Conservation (phyloP, 2,797 vertebrate species). For the Onychomys leucogaster region DNA sequence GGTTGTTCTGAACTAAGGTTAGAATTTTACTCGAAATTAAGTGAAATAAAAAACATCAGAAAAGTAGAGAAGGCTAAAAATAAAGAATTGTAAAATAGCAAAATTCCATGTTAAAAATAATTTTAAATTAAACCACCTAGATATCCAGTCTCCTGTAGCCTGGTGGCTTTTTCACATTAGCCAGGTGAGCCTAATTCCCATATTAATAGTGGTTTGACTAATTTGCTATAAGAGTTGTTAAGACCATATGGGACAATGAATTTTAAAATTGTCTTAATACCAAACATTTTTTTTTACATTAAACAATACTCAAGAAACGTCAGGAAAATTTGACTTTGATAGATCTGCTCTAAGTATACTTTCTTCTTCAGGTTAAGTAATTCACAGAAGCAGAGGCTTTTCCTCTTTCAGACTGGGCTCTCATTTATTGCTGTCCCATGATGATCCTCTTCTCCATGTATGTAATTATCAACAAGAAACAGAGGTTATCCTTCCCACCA, state of each 20-base stretch:
- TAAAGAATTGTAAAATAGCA: slow-evolving; percentile 23
- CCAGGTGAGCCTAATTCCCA: slow-evolving; percentile 11
- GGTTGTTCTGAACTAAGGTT: slow-evolving; percentile 10
- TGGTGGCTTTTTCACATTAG: slow-evolving; percentile 14
- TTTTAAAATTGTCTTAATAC: slow-evolving; percentile 51
- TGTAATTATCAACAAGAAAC: neutral
- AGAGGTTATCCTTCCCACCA: neutral
- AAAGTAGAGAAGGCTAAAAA: slow-evolving; percentile 7
- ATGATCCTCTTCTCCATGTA: neutral
- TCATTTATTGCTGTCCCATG: neutral
- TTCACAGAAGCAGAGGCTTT: neutral
- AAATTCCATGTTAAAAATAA: slow-evolving; percentile 47
- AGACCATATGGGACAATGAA: neutral
- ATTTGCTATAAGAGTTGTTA: slow-evolving; percentile 37
- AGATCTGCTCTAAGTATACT: neutral
- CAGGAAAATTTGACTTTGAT: neutral
- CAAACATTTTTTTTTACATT: slow-evolving; percentile 49
- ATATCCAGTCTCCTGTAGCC: neutral
- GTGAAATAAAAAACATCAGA: neutral
- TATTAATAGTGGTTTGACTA: slow-evolving; percentile 45
- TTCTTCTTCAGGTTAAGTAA: slow-evolving; percentile 18
- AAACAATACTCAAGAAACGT: neutral
- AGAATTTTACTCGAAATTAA: slow-evolving; percentile 58
- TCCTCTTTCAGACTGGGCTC: neutral
- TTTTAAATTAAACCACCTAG: slow-evolving; percentile 29